Conservation (phyloP, 2,113 vertebrate species). For the Oplegnathus fasciatus region DNA sequence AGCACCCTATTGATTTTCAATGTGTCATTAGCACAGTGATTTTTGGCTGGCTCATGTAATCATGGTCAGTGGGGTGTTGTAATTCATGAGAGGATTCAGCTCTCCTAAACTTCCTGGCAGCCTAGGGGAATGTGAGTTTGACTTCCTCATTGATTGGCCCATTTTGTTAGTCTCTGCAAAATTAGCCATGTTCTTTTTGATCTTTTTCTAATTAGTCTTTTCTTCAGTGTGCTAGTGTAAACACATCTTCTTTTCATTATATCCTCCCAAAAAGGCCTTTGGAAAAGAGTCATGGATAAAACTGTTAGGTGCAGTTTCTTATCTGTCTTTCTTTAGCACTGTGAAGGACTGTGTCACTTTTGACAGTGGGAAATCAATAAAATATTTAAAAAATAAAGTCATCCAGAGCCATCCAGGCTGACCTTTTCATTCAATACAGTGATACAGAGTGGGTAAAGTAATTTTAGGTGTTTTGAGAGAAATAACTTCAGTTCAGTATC, state of each 20-base stretch:
- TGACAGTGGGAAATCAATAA: neutral
- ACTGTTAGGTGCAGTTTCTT: neutral
- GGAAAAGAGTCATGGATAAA: neutral
- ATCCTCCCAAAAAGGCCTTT: neutral
- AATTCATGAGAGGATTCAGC: slow-evolving; percentile 55
- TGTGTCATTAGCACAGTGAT: slow-evolving; percentile 59
- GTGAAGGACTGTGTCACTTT: neutral
- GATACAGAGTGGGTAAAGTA: neutral
- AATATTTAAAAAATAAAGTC: neutral
- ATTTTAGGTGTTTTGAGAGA: slow-evolving; percentile 12
- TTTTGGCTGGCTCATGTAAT: slow-evolving; percentile 49
- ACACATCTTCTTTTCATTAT: slow-evolving; percentile 25
- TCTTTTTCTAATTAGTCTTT: slow-evolving; percentile 45
- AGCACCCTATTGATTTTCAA: slow-evolving; percentile 60
- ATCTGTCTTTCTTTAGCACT: neutral
- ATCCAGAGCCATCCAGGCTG: neutral
- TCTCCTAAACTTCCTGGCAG: slow-evolving; percentile 65
- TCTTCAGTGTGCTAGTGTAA: slow-evolving; percentile 22
- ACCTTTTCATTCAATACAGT: neutral
- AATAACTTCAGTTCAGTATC: neutral
- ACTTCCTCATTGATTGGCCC: slow-evolving; percentile 62
- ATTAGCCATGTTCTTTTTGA: slow-evolving; percentile 39
- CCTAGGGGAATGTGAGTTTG: slow-evolving; percentile 43
- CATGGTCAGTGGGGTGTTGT: slow-evolving; percentile 50
- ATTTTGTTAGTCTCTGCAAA: slow-evolving; percentile 53